A percentile compares a stretch with the other conserved stretches of the same genome.
Evolutionary conservation across 2,113 vertebrate genomes (phyloP).

Genomic region (Eleginops maclovinus): DNA sequence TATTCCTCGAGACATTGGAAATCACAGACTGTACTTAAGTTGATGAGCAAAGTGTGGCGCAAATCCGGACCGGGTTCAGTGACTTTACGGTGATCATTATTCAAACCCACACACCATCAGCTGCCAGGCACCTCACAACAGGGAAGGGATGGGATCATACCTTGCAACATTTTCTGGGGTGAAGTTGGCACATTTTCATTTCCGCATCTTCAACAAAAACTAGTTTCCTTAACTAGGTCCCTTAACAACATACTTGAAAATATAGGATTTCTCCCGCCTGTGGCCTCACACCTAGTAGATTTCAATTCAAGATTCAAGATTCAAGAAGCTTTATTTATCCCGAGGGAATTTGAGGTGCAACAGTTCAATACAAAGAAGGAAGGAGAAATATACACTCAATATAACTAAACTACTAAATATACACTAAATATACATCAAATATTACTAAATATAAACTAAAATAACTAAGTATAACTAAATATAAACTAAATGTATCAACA

Average conservation of each 20-base stretch:
- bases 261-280: background rate
- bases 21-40: conserved; percentile 30
- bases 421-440: too few species aligned
- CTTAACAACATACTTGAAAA: background rate
- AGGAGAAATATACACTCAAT: too few species aligned
- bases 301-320: too few species aligned
- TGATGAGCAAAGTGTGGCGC: background rate
- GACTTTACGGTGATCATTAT: conserved; percentile 44
- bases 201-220: background rate
- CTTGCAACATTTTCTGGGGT: background rate
- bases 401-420: too few species aligned
- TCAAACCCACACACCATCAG: conserved; percentile 43
- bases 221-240: background rate
- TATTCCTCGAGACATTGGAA: conserved; percentile 5
- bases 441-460: too few species aligned
- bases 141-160: background rate
- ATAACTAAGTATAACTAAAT: too few species aligned
- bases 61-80: conserved; percentile 8
- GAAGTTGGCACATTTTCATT: background rate
- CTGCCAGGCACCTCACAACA: conserved; percentile 22
- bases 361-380: too few species aligned
- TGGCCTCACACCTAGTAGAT: background rate
- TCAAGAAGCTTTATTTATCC: too few species aligned
- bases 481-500: too few species aligned
- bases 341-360: too few species aligned